These are phyloP conservation scores for Sphecodes monilicornis DNA, from an alignment of 2,888 invertebrate species.

Conservation along the genomic window DNA sequence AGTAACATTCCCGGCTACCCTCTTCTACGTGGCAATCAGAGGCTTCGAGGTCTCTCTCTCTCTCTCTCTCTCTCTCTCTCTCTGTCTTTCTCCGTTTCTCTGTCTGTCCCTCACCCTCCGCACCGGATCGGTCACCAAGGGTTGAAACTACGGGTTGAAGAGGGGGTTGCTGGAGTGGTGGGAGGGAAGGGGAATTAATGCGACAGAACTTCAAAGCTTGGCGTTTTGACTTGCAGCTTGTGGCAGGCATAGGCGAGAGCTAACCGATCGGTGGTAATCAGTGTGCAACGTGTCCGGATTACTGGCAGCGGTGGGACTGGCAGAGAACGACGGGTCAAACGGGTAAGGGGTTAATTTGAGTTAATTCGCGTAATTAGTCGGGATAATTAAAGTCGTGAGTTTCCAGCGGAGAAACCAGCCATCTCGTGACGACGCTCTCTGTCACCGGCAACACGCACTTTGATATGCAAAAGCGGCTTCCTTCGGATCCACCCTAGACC, in stretches of 20 bases:
- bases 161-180: not conserved
- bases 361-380: slow-evolving; percentile 81
- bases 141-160: not conserved
- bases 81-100: not conserved
- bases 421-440: slow-evolving; percentile 51
- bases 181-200: slow-evolving; percentile 59
- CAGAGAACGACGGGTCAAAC: slow-evolving; percentile 67
- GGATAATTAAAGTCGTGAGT: slow-evolving; percentile 79
- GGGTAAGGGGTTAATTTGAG: slow-evolving; percentile 80
- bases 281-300: slow-evolving; percentile 67
- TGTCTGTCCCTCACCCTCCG: not conserved
- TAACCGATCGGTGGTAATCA: slow-evolving; percentile 68
- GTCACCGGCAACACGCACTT: slow-evolving; percentile 51
- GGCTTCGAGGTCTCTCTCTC: slow-evolving; percentile 25
- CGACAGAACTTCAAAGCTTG: slow-evolving; percentile 66
- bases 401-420: slow-evolving; percentile 61
- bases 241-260: slow-evolving; percentile 57
- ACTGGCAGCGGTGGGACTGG: slow-evolving; percentile 53
- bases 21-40: slow-evolving; percentile 24
- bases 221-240: slow-evolving; percentile 64
- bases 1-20: slow-evolving; percentile 25
- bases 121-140: slow-evolving; percentile 10
- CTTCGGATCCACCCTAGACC: not conserved
- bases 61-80: not conserved
- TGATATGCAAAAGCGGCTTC: slow-evolving; percentile 43